Conservation (phyloP, 2,797 vertebrate genomes). For the Rousettus madagascariensis region DNA sequence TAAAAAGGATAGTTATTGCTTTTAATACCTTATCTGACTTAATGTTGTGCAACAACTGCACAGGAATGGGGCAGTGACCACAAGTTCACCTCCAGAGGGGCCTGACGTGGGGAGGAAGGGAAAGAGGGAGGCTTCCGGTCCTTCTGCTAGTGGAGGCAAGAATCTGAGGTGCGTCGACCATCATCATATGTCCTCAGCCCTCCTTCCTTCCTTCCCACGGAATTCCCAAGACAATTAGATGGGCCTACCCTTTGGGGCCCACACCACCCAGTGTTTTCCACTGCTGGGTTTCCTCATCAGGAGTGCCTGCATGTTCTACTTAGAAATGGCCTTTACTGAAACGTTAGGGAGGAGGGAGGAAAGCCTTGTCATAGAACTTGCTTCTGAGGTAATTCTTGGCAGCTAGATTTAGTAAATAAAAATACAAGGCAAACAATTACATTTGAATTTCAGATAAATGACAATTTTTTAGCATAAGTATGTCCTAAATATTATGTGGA, state of each 20-base stretch:
- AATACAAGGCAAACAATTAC: not conserved
- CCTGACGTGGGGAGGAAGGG: not conserved
- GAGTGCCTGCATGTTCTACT: not conserved
- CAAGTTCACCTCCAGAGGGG: not conserved
- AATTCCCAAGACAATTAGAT: not conserved
- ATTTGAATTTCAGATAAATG: not conserved
- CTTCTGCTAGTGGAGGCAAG: not conserved
- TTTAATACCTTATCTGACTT: not conserved
- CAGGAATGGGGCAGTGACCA: not conserved
- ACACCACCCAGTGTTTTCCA: not conserved
- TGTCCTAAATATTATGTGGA: not conserved
- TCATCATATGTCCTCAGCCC: accelerated
- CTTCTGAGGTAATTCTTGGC: not conserved
- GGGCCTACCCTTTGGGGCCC: not conserved
- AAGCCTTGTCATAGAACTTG: not conserved
- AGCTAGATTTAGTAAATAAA: not conserved
- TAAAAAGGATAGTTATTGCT: not conserved
- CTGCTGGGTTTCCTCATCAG: not conserved
- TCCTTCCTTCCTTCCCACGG: no score
- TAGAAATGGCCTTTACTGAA: not conserved
- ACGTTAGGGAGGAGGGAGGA: not conserved
- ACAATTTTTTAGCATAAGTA: not conserved
- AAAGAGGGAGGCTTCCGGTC: not conserved
- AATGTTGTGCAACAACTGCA: not conserved
- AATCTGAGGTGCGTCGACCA: no score